A percentile compares a stretch with the other conserved stretches of the same genome.
phyloP scores from a whole-genome alignment of 2,888 invertebrate species.

The Drosophila helvetica region DNA sequence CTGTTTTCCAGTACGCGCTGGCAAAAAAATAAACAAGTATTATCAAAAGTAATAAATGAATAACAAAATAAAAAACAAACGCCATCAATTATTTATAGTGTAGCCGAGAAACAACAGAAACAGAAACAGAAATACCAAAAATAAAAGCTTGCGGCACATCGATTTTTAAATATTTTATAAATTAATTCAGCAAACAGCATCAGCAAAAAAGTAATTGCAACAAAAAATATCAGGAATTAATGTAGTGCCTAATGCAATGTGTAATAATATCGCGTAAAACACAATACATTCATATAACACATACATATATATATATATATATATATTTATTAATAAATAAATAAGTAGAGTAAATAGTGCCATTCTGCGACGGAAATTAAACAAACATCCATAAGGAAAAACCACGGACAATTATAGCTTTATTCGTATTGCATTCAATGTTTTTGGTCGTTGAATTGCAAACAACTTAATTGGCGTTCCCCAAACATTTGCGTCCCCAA shows the following conservation, averaged over 20 bases:
- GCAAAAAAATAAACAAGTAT: slow-evolving; percentile 24
- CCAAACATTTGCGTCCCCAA: slow-evolving; percentile 21
- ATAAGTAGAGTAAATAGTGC: slow-evolving; percentile 32
- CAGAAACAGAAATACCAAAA: slow-evolving; percentile 28
- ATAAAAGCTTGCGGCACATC: slow-evolving; percentile 36
- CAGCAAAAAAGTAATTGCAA: slow-evolving; percentile 24
- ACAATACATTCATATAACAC: slow-evolving; percentile 13
- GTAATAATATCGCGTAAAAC: slow-evolving; percentile 38
- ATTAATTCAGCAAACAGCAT: slow-evolving; percentile 47
- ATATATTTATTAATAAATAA: slow-evolving; percentile 44
- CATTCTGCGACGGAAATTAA: slow-evolving; percentile 18
- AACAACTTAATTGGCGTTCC: slow-evolving; percentile 22
- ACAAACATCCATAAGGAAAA: slow-evolving; percentile 2
- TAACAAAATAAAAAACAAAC: slow-evolving; percentile 44
- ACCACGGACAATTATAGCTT: slow-evolving; percentile 35
- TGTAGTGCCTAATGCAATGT: slow-evolving; percentile 72
- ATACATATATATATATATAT: slow-evolving; percentile 16
- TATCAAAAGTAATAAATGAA: slow-evolving; percentile 38
- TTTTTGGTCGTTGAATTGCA: slow-evolving; percentile 18
- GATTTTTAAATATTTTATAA: slow-evolving; percentile 54
- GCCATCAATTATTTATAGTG: slow-evolving; percentile 49
- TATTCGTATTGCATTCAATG: slow-evolving; percentile 34
- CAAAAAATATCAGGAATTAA: slow-evolving; percentile 64
- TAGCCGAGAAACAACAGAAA: slow-evolving; percentile 32
- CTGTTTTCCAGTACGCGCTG: slow-evolving; percentile 46